These are phyloP conservation scores for Meloidogyne floridensis DNA, from an alignment of 1,140 invertebrate genomes.

Conservation along the genomic window DNA sequence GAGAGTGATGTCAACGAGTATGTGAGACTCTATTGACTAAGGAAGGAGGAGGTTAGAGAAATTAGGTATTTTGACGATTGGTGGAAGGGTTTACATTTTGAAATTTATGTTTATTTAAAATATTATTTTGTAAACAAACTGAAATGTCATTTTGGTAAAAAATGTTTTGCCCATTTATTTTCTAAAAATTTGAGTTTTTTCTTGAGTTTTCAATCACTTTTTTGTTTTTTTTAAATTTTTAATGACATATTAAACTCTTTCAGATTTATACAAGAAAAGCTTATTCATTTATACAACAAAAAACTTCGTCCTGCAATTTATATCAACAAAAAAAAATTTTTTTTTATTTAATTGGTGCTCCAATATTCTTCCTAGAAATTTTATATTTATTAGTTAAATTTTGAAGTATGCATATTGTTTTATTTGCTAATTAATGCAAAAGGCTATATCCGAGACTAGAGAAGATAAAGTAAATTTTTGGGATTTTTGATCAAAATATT, in stretches of 20 bases:
- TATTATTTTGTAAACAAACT: neutral
- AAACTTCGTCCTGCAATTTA: no score
- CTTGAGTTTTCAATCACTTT: no score
- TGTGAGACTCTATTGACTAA: no score
- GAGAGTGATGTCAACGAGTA: no score
- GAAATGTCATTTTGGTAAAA: neutral
- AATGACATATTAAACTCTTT: no score
- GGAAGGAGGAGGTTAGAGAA: neutral
- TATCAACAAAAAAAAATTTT: neutral
- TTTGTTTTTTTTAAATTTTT: no score
- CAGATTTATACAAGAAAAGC: no score
- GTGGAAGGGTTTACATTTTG: neutral
- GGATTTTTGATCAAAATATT: neutral
- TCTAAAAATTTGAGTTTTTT: no score
- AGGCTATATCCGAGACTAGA: neutral
- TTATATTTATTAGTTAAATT: neutral
- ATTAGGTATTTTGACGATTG: neutral
- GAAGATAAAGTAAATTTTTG: neutral
- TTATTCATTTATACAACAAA: no score
- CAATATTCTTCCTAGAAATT: neutral
- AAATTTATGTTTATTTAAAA: neutral
- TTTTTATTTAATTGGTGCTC: neutral
- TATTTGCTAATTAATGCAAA: constrained; percentile 2
- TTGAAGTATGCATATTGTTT: neutral
- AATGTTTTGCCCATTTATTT: neutral